Percentiles rank a stretch among this genome's conserved stretches.
These are phyloP conservation scores for Achlya flavicornis DNA, from an alignment of 2,888 invertebrate species.

Conservation along the genomic window DNA sequence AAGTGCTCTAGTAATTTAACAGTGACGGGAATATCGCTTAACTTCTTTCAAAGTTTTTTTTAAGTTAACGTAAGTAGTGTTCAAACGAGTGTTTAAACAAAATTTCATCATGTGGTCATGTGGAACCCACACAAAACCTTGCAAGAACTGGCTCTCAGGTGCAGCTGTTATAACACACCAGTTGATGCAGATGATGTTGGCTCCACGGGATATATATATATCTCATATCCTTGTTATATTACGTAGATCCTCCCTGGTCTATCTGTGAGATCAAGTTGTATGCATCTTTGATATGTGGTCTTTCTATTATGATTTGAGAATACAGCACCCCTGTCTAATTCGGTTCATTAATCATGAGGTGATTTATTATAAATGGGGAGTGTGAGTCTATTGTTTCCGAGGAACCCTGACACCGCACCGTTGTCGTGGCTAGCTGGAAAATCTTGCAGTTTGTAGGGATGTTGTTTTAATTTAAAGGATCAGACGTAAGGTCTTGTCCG, in stretches of 20 bases:
- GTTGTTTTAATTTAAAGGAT: neutral
- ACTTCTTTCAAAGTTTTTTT: no score
- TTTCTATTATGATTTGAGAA: conserved; percentile 41
- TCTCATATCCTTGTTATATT: neutral
- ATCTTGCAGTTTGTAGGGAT: neutral
- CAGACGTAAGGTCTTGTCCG: no score
- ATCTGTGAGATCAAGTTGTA: neutral
- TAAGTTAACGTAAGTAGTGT: no score
- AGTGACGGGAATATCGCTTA: no score
- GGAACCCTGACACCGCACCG: conserved; percentile 9
- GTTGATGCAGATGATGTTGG: no score
- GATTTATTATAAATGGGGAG: conserved; percentile 70
- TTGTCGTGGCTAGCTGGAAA: conserved; percentile 9
- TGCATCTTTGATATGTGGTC: neutral
- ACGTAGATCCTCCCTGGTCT: neutral
- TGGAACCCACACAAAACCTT: no score
- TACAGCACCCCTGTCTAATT: conserved; percentile 48
- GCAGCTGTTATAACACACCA: no score
- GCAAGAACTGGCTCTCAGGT: no score
- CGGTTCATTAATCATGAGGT: conserved; percentile 73
- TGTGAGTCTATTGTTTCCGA: conserved; percentile 46
- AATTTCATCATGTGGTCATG: no score
- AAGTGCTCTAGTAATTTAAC: neutral
- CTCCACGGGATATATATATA: no score
- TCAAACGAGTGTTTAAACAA: no score